Evolutionary conservation across 2,113 vertebrate genomes (phyloP), one percentile per base, ranked within the genome.

Genomic region (Eidolon helvum): DNA sequence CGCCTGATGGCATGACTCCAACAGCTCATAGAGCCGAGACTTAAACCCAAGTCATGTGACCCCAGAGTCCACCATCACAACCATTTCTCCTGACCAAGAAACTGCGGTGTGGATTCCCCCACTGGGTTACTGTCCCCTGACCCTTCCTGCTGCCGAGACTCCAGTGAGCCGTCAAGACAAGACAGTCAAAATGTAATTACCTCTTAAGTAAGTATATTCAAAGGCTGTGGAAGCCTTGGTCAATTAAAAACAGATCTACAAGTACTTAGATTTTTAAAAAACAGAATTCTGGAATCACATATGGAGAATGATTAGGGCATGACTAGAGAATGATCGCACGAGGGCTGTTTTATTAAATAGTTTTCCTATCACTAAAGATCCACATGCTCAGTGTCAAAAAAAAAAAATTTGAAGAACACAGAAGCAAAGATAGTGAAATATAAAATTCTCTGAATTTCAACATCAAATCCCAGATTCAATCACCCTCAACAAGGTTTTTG

Each of bases 301-400:
- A 57, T 33, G 38, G n/a, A 4, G 33, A 57, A 72, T n/a, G 19
- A 85, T 45, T 53, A 33, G 11, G 57, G 21, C 53, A 69, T 57
- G 45, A 50, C 12, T 14, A 78, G 8, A 78, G 48, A 79, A 57
- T n/a, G 21, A 55, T 5, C 6, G 59, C 38, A 45, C 83, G 87
- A 65, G 45, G 57, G 21, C 5, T 66, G 85, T 80, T 88, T 74
- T 55, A 55, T 84, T 78, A 90, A 75, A 33, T 35, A 40, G 59
- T 65, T 69, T 92, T 87, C 33, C 50, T 83, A 38, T 93, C 92
- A 71, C n/a, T 19, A 45, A 92, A 93, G 19, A 90, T 19, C n/a
- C 71, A 16, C n/a, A 35, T 21, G 21, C 21, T 87, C 21, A 1
- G 7, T 59, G 15, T 43, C 22, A 69, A 85, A 80, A 59, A 22